phyloP scores from a whole-genome alignment of 2,888 invertebrate genomes.

The Bombylius discolor region DNA sequence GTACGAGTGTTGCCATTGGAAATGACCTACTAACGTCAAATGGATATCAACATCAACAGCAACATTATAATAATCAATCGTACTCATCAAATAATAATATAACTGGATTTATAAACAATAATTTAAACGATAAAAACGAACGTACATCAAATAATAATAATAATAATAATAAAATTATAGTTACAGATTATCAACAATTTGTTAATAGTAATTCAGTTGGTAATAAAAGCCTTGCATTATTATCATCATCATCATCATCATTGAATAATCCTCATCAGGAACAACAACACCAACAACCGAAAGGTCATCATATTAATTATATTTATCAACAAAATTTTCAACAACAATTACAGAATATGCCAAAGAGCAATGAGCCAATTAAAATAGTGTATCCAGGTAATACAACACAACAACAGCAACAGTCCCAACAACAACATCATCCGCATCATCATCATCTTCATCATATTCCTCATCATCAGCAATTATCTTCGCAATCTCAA shows the following conservation, averaged over 20 bases:
- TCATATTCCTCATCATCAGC: background rate
- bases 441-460: slow-evolving; percentile 6
- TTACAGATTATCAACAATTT: slow-evolving; percentile 3
- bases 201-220: background rate
- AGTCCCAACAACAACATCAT: slow-evolving; percentile 27
- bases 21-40: slow-evolving; percentile 43
- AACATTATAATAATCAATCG: slow-evolving; percentile 3
- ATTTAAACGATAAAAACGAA: slow-evolving; percentile 5
- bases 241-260: background rate
- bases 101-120: slow-evolving; percentile 6
- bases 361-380: slow-evolving; percentile 41
- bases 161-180: slow-evolving; percentile 2
- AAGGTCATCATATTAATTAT: slow-evolving; percentile 15
- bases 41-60: slow-evolving; percentile 9
- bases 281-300: slow-evolving; percentile 15
- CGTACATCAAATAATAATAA: background rate
- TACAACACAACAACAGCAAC: slow-evolving; percentile 25
- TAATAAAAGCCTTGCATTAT: background rate
- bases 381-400: slow-evolving; percentile 41
- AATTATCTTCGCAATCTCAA: background rate
- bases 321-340: background rate
- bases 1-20: slow-evolving; percentile 42
- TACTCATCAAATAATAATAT: slow-evolving; percentile 12
- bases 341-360: slow-evolving; percentile 21
- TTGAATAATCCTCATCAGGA: slow-evolving; percentile 3